Evolutionary conservation across 2,113 vertebrate genomes (phyloP), one percentile per base, ranked within the genome.

Genomic region (Irena cyanogastra): DNA sequence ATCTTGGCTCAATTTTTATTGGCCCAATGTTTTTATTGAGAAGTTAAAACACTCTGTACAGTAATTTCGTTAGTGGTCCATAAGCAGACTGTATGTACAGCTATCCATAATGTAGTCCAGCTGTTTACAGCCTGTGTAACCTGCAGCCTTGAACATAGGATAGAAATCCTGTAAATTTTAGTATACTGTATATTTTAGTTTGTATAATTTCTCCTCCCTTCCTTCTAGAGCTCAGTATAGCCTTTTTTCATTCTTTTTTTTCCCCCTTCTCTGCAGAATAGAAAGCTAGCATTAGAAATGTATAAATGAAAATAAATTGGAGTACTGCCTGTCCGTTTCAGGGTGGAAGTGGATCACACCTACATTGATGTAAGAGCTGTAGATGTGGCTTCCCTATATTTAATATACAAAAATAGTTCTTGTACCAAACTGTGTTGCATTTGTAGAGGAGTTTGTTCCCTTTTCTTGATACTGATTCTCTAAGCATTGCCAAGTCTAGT

Each of bases 361-460:
- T 88, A 0, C 26, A 22, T 61, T 81, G 76, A 68, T 0, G 3
- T 39, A 49, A 52, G 12, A 68, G 35, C 61, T 90, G 41, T 74
- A 52, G 28, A 77, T 85, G 64, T 84, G 56, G 24, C 60, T 93
- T 94, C 44, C 47, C 37, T 79, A 22, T 71, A 52, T 78, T 95
- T 79, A 23, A 89, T 60, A 61, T 47, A 39, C 2, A 81, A 77
- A 93, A 92, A 47, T 87, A 87, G 81, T 52, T 83, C 21, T 69
- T 74, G 14, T 69, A 81, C 54, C 31, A 47, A 78, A 57, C 69
- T 15, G 3, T 75, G 41, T 69, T 76, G 79, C 11, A 1, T 83
- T 70, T 59, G 45, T 95, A 65, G 45, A 65, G 59, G 42, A 93
- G 63, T 69, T 96, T 86, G 78, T 95, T 94, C 92, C 45, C 59